Conservation (phyloP, 2,797 vertebrate species). For the Ctenopoma kingsleyae region DNA sequence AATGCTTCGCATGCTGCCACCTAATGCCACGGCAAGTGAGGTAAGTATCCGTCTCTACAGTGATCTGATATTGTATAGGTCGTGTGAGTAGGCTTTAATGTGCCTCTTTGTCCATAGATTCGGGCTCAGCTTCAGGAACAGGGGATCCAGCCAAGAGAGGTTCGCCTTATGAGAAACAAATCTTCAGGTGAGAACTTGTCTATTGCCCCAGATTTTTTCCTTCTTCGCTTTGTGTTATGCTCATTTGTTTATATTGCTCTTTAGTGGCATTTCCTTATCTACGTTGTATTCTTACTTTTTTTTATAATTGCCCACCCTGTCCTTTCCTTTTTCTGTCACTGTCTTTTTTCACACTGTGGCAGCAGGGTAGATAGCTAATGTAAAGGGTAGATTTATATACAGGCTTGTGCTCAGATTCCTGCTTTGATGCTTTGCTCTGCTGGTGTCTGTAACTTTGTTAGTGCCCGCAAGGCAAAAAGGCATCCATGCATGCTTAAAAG, state of each 20-base stretch:
- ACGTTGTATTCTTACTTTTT: constrained; percentile 23
- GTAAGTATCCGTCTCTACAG: constrained; percentile 68
- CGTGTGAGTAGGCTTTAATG: neutral
- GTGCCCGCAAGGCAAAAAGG: constrained; percentile 21
- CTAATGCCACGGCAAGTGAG: constrained; percentile 90
- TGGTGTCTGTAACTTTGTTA: constrained; percentile 41
- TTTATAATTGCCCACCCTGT: constrained; percentile 19
- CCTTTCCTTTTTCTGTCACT: constrained; percentile 4
- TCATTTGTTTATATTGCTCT: constrained; percentile 43
- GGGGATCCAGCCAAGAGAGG: constrained; percentile 90
- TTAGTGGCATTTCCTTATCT: constrained; percentile 28
- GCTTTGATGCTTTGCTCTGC: constrained; percentile 40
- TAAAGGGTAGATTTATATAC: constrained; percentile 21
- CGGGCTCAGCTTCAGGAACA: constrained; percentile 90
- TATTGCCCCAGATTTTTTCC: constrained; percentile 2
- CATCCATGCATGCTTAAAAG: constrained; percentile 31
- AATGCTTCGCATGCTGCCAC: constrained; percentile 94
- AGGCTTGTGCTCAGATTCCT: constrained; percentile 33
- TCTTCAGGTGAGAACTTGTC: constrained; percentile 90
- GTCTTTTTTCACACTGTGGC: constrained; percentile 31
- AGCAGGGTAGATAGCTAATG: constrained; percentile 16
- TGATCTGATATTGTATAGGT: neutral
- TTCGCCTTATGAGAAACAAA: constrained; percentile 94
- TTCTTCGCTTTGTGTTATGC: constrained; percentile 21
- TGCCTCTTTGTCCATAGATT: constrained; percentile 81